phyloP scores from a whole-genome alignment of 2,888 invertebrate species.

The Catocala sponsa region DNA sequence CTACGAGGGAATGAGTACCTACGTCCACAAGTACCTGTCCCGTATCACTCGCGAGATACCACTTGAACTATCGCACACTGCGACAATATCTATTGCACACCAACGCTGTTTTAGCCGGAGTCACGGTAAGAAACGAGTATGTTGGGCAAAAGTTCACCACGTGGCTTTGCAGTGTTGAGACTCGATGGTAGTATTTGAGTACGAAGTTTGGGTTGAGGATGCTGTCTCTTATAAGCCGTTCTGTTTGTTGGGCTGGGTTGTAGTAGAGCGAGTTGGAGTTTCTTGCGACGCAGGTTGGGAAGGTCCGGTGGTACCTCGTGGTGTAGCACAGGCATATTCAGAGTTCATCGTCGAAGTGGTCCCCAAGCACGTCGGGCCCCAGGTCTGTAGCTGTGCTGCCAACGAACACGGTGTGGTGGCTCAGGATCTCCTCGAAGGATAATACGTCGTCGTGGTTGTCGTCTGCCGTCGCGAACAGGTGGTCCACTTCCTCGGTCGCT shows the following conservation, averaged over 20 bases:
- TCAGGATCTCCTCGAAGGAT: conserved; percentile 93
- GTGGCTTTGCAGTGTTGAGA: background rate
- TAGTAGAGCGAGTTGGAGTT: background rate
- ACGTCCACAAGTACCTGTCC: too few species aligned
- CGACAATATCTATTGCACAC: background rate
- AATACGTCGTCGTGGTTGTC: conserved; percentile 94
- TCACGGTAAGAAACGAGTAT: too few species aligned
- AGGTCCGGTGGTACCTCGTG: background rate
- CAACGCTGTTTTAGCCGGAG: background rate
- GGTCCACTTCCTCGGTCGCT: conserved; percentile 96
- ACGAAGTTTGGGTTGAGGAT: background rate
- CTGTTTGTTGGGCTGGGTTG: background rate
- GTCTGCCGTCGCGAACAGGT: conserved; percentile 95
- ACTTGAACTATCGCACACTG: too few species aligned
- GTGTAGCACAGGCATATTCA: conserved; percentile 59
- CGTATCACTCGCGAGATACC: too few species aligned
- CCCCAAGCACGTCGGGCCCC: conserved; percentile 94
- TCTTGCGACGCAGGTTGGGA: background rate
- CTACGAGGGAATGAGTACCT: too few species aligned
- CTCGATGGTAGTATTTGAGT: background rate
- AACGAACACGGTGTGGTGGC: conserved; percentile 96
- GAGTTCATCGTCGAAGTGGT: conserved; percentile 94
- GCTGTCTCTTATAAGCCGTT: background rate
- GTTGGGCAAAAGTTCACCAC: too few species aligned
- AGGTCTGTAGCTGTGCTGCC: conserved; percentile 97